These are phyloP conservation scores for Lutraria lutraria DNA, from an alignment of 2,888 invertebrate genomes.

Conservation along the genomic window DNA sequence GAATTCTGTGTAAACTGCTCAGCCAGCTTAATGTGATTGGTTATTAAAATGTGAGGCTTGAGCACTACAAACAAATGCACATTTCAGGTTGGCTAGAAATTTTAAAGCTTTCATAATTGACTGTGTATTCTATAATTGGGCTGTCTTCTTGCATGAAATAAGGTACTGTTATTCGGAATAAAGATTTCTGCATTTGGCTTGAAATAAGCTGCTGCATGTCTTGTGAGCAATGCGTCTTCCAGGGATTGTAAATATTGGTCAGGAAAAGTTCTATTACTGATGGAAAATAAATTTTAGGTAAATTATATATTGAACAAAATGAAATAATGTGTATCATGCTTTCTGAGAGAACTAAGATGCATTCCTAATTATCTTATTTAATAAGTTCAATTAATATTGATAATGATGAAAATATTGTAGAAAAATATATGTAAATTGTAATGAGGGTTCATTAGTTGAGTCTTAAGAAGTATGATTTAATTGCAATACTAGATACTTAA, in stretches of 20 bases:
- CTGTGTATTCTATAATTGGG: too few species aligned
- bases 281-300: background rate
- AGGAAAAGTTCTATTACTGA: background rate
- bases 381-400: background rate
- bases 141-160: background rate
- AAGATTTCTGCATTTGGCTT: background rate
- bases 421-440: too few species aligned
- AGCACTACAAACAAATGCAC: too few species aligned
- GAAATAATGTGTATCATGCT: background rate
- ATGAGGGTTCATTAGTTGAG: too few species aligned
- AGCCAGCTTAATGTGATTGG: too few species aligned
- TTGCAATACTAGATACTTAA: too few species aligned
- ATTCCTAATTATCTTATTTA: background rate
- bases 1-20: background rate
- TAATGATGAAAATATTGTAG: background rate
- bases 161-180: background rate
- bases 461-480: too few species aligned
- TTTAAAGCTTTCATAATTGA: too few species aligned
- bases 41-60: too few species aligned
- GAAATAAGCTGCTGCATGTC: background rate
- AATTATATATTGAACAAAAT: background rate
- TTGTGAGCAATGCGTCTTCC: background rate
- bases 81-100: too few species aligned
- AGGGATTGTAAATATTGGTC: background rate
- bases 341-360: too few species aligned